Evolutionary conservation across 2,797 vertebrate species (phyloP), one percentile per base, ranked within the genome.

Genomic region (Sebastes variabilis): DNA sequence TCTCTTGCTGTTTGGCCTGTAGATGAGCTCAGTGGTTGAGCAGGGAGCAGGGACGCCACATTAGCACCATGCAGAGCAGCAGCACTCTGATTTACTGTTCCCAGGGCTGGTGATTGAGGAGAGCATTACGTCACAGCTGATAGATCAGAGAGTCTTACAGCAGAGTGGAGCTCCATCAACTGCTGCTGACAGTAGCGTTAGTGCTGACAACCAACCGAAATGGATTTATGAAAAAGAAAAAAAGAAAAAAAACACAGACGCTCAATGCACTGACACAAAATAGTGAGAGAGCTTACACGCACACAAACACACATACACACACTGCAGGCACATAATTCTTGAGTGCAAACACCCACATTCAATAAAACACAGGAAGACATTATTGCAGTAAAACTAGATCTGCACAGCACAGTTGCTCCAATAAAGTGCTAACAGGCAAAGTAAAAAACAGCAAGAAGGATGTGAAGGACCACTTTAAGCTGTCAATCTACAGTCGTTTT

Each of bases 101-200:
- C 85, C 87, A 75, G 83, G 81, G 83, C 91, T 80, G 87, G 71
- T 93, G 95, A 95, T 88, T 90, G 95, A 95, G 93, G 93, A 93
- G 93, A 87, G 91, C 90, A 84, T 93, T 92, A 92, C 92, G 92
- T 94, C 92, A 94, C 93, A 85, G 92, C 89, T 89, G 91, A 93
- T 92, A 88, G 91, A 90, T 94, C 90, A 91, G 87, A 89, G 87
- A 87, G 88, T 80, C 85, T 85, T 85, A 84, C 83, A 87, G 93
- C 86, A 77, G 91, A 93, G 92, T 82, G 87, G 83, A 88, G 90
- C 90, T 94, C 92, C 93, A 94, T 94, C 92, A 93, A 86, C 85
- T 65, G 78, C 87, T 87, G 88, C 94, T 89, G 93, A 89, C 93
- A 92, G 88, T 86, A 85, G 88, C 66, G 64, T 89, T 91, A 92